Conservation (phyloP, 2,888 invertebrate species). For the Myopa tessellatipennis region DNA sequence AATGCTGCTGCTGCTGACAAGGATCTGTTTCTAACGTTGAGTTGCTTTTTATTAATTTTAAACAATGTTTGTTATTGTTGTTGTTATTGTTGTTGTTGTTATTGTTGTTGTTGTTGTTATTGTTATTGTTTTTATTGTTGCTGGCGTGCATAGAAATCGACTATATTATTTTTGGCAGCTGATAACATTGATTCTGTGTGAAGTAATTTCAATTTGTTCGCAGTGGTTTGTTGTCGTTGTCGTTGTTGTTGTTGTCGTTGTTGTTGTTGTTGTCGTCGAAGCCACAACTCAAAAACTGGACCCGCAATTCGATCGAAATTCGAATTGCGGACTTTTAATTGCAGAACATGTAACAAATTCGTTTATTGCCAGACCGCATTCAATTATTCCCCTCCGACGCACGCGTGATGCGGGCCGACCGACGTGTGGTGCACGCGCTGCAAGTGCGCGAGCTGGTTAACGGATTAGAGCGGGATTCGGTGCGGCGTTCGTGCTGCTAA, state of each 20-base stretch:
- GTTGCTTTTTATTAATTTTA: background rate
- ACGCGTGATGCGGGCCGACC: background rate
- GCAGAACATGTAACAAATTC: conserved; percentile 31
- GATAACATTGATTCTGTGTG: conserved; percentile 34
- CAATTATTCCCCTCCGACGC: conserved; percentile 23
- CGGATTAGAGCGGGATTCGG: conserved; percentile 3
- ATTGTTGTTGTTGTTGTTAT: background rate
- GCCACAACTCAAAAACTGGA: conserved; percentile 35
- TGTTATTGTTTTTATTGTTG: background rate
- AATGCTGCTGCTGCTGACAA: background rate
- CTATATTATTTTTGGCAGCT: conserved; percentile 18
- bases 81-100: background rate
- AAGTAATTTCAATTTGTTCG: conserved; percentile 10
- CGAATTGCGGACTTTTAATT: conserved; percentile 37
- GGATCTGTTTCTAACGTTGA: too few species aligned
- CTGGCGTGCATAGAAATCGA: background rate
- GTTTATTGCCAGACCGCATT: conserved; percentile 35
- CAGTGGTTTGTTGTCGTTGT: background rate
- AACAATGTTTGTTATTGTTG: background rate
- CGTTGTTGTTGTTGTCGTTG: conserved; percentile 1
- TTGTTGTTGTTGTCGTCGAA: conserved; percentile 23
- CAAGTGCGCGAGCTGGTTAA: background rate
- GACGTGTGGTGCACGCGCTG: background rate
- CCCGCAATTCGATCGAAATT: conserved; percentile 34
- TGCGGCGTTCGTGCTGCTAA: background rate